Evolutionary conservation across 2,888 invertebrate species (phyloP), one percentile per base, ranked within the genome.

Genomic region (Fragum fragum): DNA sequence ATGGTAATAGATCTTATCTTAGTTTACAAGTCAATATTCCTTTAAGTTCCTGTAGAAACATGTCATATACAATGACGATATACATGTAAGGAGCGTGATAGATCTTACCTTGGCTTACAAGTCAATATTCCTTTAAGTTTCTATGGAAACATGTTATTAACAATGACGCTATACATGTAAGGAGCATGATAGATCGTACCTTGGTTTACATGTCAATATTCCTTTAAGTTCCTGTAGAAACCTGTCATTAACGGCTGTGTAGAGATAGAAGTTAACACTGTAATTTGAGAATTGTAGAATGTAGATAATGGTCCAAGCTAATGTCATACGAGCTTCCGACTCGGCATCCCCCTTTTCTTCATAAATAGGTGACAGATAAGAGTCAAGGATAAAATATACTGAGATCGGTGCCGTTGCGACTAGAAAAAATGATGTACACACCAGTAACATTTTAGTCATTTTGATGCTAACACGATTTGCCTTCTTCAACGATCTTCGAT

Each of bases 201-300:
- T 82, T 61, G 72, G 75, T 59, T 73, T 57, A 53, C 83, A 80
- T 5, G 78, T 42, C 0, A 77, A 55, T 5, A 89, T 23, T 3
- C 57, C 72, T n/a, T 73, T 79, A 2, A 87, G 47, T 52, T 87
- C 83, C n/a, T 74, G 59, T 26, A 73, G 69, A 61, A 89, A 89
- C 23, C 78, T 71, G 36, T 84, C 74, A 57, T 89, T 89, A 18
- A 79, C 84, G 0, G 86, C 84, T 16, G 87, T 86, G 68, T 89
- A 89, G n/a, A 88, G 71, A 42, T 87, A 89, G 71, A 89, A 89
- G 73, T 89, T 89, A 29, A 86, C 66, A 55, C 86, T 76, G 55
- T 84, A 89, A 63, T 88, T 88, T 7, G 89, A 82, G 71, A 82
- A 87, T 47, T 87, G 82, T 21, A 88, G 55, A 11, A 89, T 32